Evolutionary conservation across 2,888 invertebrate species (phyloP), one percentile per base, ranked within the genome.

Genomic region (Mythimna pallens): DNA sequence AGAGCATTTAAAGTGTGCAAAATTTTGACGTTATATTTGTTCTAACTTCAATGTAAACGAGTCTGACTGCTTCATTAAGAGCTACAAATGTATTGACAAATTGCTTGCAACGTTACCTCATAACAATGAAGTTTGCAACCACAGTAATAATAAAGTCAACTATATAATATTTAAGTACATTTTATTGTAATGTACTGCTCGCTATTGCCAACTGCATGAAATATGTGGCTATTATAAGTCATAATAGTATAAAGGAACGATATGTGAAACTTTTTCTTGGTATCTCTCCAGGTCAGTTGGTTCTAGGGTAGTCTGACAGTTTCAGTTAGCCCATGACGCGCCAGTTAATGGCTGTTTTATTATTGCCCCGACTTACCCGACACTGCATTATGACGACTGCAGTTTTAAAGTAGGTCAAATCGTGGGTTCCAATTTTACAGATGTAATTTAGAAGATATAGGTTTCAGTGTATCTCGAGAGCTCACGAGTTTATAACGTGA

Each of bases 371-470:
- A 73, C 74, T 79, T 40, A 71, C 81, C 73, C 68, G 67, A 74
- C 74, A 87, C 92, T 88, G 92, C 90, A 92, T 90, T 91, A 92
- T 90, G 90, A 86, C 85, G 81, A 88, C 88, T 90, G 90, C 90
- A 90, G 83, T 89, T 50, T 55, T 20, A 50, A 83, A 76, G 55
- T 65, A 20, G 76, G 78, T 80, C 76, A 72, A 69, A 65, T 58
- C 59, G 69, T 66, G 72, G 43, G 17, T 52, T 67, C 30, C 30
- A 69, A 73, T 81, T 77, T 73, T 77, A 64, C 47, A 54, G 64
- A 65, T 50, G 47, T 75, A 54, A 65, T 75, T 75, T 78, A 36
- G 36, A 65, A 55, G 30, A 72, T 52, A 25, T 66, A 79, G 61
- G 57, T 30, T 71, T 78, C 65, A 62, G 63, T 63, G 20, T 62